A percentile compares a stretch with the other conserved stretches of the same genome.
Conservation (phyloP, 37 sponge, comb jelly and placozoan genomes). For the Beroe ovata region DNA sequence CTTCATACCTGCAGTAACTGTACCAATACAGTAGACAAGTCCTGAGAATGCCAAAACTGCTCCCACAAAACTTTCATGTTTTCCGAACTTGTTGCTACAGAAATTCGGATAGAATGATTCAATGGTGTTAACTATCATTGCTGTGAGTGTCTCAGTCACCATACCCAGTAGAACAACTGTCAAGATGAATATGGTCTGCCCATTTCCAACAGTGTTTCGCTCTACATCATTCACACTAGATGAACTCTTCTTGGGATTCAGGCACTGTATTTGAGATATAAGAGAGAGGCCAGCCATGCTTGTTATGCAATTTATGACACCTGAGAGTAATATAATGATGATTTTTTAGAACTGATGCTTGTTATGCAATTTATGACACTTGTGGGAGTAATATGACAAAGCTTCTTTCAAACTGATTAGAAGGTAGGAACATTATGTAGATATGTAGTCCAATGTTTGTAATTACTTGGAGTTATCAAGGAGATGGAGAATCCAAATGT, state of each 20-base stretch:
- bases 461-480: constrained; percentile 34
- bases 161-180: constrained; percentile 24
- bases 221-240: no score
- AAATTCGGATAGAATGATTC: constrained; percentile 51
- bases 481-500: constrained; percentile 14
- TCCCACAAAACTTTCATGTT: constrained; percentile 46
- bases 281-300: constrained; percentile 24
- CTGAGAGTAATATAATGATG: no score
- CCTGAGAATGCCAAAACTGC: constrained; percentile 41
- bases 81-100: neutral
- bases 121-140: constrained; percentile 61
- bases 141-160: constrained; percentile 31
- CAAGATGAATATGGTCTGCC: constrained; percentile 14
- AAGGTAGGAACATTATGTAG: no score
- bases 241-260: neutral
- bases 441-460: neutral
- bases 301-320: neutral
- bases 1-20: constrained; percentile 19
- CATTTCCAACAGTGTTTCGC: neutral
- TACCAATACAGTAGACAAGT: constrained; percentile 15
- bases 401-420: no score
- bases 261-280: neutral
- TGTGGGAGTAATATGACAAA: no score
- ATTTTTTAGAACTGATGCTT: no score
- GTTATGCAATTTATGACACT: no score